A percentile compares a stretch with the other conserved stretches of the same genome.
These are phyloP conservation scores for Gobio occitaniae DNA, from an alignment of 2,797 vertebrate genomes.

Conservation along the genomic window DNA sequence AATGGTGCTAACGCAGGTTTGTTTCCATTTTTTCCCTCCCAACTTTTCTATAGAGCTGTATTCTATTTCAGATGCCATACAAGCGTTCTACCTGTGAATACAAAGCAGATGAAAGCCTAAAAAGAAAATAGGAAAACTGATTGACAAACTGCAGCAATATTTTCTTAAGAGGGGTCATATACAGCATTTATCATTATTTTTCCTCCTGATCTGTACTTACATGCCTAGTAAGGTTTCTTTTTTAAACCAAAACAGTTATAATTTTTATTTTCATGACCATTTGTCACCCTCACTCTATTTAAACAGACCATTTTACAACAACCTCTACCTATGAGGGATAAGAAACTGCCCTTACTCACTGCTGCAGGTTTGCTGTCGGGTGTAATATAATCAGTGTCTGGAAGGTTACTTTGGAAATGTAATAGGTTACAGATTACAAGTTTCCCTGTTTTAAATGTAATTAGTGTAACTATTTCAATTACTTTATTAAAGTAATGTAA, in stretches of 20 bases:
- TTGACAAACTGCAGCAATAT: neutral
- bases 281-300: neutral
- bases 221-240: neutral
- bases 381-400: neutral
- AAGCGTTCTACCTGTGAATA: constrained; percentile 28
- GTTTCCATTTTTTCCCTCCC: constrained; percentile 40
- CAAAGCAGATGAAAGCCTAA: neutral
- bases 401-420: too few relatives aligned
- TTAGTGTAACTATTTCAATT: too few relatives aligned
- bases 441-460: too few relatives aligned
- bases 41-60: constrained; percentile 54
- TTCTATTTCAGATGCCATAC: constrained; percentile 52
- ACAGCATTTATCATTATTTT: neutral
- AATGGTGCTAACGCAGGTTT: constrained; percentile 46
- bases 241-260: neutral
- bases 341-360: neutral
- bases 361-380: neutral
- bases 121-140: neutral
- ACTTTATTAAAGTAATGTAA: too few relatives aligned
- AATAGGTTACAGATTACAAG: too few relatives aligned
- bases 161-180: constrained; percentile 2
- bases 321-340: neutral
- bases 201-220: neutral
- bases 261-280: neutral
- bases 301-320: neutral